These are phyloP conservation scores for Drosophila conformis DNA, from an alignment of 2,888 invertebrate genomes.

Conservation along the genomic window DNA sequence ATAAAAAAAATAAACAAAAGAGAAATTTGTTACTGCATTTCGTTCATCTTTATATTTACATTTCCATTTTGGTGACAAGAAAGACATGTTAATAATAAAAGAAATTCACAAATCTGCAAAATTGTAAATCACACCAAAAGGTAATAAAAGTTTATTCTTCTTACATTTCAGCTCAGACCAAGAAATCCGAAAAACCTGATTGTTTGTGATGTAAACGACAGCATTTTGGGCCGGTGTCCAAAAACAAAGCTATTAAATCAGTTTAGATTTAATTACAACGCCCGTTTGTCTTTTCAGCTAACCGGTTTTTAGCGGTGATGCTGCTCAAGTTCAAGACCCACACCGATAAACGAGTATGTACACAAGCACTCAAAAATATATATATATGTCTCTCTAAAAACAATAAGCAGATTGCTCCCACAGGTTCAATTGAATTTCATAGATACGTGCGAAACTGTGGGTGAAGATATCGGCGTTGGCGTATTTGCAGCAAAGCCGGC, in stretches of 20 bases:
- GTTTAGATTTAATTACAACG: conserved; percentile 49
- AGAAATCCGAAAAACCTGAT: conserved; percentile 6
- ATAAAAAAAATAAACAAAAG: neutral
- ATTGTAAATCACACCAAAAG: neutral
- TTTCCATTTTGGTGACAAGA: neutral
- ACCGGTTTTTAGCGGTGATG: conserved; percentile 57
- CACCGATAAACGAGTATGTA: conserved; percentile 2
- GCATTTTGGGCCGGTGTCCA: conserved; percentile 24
- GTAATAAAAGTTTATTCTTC: neutral
- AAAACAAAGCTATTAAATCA: conserved; percentile 41
- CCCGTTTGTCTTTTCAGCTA: conserved; percentile 17
- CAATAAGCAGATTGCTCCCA: conserved; percentile 19
- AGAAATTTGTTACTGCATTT: neutral
- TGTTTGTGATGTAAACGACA: neutral
- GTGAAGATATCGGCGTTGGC: conserved; percentile 41
- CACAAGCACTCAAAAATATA: conserved; percentile 3
- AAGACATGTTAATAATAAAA: neutral
- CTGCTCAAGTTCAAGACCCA: conserved; percentile 49
- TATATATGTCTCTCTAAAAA: conserved; percentile 14
- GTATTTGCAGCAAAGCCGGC: conserved; percentile 38
- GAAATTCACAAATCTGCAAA: neutral
- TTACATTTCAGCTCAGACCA: neutral
- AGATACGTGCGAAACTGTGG: conserved; percentile 28
- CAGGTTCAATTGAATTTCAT: conserved; percentile 44
- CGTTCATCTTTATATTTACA: neutral